Conservation (phyloP, 30 jellyfish, hydroid and myxozoan genomes). For the Aurelia sp. region DNA sequence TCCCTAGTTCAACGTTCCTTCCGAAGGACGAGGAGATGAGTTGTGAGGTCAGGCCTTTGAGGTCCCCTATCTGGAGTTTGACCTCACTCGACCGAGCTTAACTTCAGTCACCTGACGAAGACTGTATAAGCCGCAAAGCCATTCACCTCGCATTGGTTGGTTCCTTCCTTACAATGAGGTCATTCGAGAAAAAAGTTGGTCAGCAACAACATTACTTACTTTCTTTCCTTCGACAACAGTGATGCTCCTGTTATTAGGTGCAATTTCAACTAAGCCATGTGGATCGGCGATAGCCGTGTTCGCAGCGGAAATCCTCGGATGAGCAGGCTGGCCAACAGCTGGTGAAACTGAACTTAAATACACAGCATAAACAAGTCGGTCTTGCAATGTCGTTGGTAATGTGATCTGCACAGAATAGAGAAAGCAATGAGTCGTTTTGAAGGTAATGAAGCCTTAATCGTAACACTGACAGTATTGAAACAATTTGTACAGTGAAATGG, state of each 20-base stretch:
- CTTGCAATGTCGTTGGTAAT: slow-evolving; percentile 21
- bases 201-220: slow-evolving; percentile 28
- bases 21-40: too few species aligned
- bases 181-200: neutral
- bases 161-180: too few species aligned
- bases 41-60: too few species aligned
- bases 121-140: too few species aligned
- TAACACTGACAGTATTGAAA: too few species aligned
- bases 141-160: too few species aligned
- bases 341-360: slow-evolving; percentile 63
- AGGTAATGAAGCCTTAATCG: too few species aligned
- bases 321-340: slow-evolving; percentile 62
- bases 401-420: slow-evolving; percentile 11
- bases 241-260: slow-evolving; percentile 23
- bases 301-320: slow-evolving; percentile 73
- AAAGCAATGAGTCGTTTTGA: neutral
- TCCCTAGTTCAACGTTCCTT: too few species aligned
- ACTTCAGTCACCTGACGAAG: too few species aligned
- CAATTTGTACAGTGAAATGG: too few species aligned
- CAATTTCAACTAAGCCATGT: slow-evolving; percentile 88
- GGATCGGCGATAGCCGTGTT: slow-evolving; percentile 80
- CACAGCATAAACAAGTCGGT: slow-evolving; percentile 56
- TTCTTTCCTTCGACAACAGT: slow-evolving; percentile 82
- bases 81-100: too few species aligned
- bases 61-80: too few species aligned